These are phyloP conservation scores for Micromys minutus DNA, from an alignment of 2,113 vertebrate species.

Conservation along the genomic window DNA sequence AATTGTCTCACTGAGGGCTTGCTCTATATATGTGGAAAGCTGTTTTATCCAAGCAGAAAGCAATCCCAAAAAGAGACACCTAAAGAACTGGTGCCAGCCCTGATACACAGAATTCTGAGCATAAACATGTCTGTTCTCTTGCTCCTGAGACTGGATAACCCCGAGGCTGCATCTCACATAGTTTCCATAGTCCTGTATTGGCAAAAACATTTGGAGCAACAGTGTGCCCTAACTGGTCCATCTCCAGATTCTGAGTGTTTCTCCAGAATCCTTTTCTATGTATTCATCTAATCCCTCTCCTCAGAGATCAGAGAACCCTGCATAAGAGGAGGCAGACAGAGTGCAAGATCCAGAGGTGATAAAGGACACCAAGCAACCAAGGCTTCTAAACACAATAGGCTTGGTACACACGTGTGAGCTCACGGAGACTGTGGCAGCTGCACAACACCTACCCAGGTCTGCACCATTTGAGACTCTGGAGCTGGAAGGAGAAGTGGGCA, in stretches of 20 bases:
- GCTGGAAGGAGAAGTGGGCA: not conserved
- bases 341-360: not conserved
- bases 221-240: not conserved
- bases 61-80: not conserved
- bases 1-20: not conserved
- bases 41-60: not conserved
- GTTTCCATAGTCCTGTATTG: not conserved
- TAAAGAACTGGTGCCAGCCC: not conserved
- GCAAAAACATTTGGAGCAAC: not conserved
- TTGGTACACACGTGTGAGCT: fast-evolving
- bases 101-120: not conserved
- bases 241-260: not conserved
- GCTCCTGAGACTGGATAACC: not conserved
- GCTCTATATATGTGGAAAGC: not conserved
- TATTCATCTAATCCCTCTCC: not conserved
- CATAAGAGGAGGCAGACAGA: not conserved
- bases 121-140: not conserved
- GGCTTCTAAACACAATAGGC: not conserved
- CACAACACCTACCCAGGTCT: not conserved
- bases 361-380: not conserved
- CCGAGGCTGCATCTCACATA: not conserved
- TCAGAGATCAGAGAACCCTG: not conserved
- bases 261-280: not conserved
- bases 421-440: not conserved
- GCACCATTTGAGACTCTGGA: not conserved